Base-by-base conservation (phyloP, 2,888 invertebrate genomes). In the Macaria liturata region DNA sequence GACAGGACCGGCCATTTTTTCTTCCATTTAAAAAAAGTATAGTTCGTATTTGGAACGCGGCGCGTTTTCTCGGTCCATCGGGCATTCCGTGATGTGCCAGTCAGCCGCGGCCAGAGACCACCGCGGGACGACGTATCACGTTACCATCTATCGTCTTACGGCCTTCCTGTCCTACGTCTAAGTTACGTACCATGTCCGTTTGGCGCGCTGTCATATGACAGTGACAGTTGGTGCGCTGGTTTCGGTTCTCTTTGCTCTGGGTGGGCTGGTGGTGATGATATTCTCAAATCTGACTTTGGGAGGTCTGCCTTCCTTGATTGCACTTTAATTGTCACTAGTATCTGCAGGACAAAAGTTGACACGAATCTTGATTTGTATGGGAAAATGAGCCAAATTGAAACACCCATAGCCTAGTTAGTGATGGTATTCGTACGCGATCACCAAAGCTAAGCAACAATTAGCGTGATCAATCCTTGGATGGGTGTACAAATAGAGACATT, bases 41-140 rank as follows among this genome's bases (percentile, higher is more conserved):
- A 71, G 77, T 82, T 81, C 80, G 75, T 76, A 76, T 80, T 80
- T 80, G 79, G 86, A 83, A 84, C 87, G 84, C 83, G 84, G 81
- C 87, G 83, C 89, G 84, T 88, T 88, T 91, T 89, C 88, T 82
- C 91, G 91, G 86, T 91, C 90, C 83, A 91, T 88, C 88, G 88
- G 88, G 88, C 91, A 88, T 91, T 83, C 84, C 81, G 84, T 84
- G 87, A 90, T 83, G 78, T 90, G 91, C 91, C 91, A 88, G 84
- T 91, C 88, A 89, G 70, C 67, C 71, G 74, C 70, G 72, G 72
- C 82, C 74, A 75, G 70, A 76, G 91, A 91, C 91, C 91, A 91
- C 91, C 91, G 81, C 81, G 86, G 75, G 78, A 79, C 77, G 68
- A 68, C 69, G 73, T 83, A 80, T 91, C 89, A 70, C 54, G 86